These are phyloP conservation scores for Anguilla anguilla DNA, from an alignment of 2,797 vertebrate species.

Conservation along the genomic window DNA sequence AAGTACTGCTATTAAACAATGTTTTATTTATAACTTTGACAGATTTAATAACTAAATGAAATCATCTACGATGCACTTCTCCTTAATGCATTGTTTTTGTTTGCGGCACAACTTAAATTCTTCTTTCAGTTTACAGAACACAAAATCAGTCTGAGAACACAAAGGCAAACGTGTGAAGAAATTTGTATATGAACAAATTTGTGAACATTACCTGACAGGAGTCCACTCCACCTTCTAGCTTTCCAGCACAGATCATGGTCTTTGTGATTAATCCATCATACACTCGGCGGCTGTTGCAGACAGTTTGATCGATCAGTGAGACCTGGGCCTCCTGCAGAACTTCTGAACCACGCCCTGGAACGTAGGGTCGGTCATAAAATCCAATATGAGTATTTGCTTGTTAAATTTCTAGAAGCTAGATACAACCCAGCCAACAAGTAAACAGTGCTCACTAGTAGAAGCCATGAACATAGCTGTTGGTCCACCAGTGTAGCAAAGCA, in stretches of 20 bases:
- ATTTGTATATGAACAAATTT: not conserved
- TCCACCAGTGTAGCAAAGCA: too few relatives aligned
- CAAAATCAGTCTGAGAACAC: not conserved
- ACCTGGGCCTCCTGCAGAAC: constrained; percentile 63
- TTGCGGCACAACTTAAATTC: not conserved
- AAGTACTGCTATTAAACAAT: not conserved
- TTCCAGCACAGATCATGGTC: constrained; percentile 79
- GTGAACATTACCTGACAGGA: constrained; percentile 72
- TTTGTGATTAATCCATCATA: constrained; percentile 68
- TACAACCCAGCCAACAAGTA: too few relatives aligned
- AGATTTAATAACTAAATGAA: too few relatives aligned
- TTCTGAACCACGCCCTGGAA: constrained; percentile 45
- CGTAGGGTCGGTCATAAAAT: not conserved
- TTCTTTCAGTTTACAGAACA: not conserved
- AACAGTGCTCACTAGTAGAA: too few relatives aligned
- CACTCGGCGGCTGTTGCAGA: constrained; percentile 65
- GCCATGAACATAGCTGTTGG: too few relatives aligned
- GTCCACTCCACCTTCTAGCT: constrained; percentile 52
- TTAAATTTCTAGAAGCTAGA: not conserved
- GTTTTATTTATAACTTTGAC: too few relatives aligned
- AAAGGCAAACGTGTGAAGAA: not conserved
- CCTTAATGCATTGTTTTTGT: not conserved
- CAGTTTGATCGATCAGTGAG: constrained; percentile 59
- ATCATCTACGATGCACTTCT: not conserved
- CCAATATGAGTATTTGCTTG: not conserved